These are phyloP conservation scores for Epizoanthus scotinus DNA, from an alignment of 92 coral and sea anemone genomes.

Conservation along the genomic window DNA sequence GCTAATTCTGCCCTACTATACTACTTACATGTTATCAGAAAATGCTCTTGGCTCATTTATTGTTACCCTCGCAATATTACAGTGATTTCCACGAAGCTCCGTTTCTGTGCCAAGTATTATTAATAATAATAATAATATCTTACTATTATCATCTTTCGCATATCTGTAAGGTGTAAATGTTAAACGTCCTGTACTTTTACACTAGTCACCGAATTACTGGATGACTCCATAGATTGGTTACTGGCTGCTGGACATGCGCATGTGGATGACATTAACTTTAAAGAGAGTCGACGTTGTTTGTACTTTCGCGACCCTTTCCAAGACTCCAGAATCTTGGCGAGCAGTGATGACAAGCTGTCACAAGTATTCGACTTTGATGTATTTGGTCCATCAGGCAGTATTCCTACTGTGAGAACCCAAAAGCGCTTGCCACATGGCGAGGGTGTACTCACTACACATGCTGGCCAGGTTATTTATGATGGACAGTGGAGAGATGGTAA, in stretches of 20 bases:
- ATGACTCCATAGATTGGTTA: background rate
- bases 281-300: conserved; percentile 2
- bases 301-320: conserved; percentile 17
- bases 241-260: background rate
- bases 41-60: too few species aligned
- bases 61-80: too few species aligned
- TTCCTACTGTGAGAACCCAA: background rate
- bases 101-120: background rate
- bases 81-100: too few species aligned
- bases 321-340: background rate
- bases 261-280: conserved; percentile 7
- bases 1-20: too few species aligned
- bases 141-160: background rate
- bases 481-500: conserved; percentile 73
- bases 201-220: background rate
- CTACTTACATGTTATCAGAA: too few species aligned
- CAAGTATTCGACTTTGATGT: background rate
- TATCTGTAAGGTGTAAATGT: background rate
- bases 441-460: conserved; percentile 49
- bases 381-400: background rate
- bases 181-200: background rate
- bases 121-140: too few species aligned
- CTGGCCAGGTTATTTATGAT: conserved; percentile 50
- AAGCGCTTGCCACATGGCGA: conserved; percentile 55
- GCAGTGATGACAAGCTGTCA: conserved; percentile 2